These are phyloP conservation scores for Ceratina japonica DNA, from an alignment of 1,140 invertebrate genomes.

Conservation along the genomic window DNA sequence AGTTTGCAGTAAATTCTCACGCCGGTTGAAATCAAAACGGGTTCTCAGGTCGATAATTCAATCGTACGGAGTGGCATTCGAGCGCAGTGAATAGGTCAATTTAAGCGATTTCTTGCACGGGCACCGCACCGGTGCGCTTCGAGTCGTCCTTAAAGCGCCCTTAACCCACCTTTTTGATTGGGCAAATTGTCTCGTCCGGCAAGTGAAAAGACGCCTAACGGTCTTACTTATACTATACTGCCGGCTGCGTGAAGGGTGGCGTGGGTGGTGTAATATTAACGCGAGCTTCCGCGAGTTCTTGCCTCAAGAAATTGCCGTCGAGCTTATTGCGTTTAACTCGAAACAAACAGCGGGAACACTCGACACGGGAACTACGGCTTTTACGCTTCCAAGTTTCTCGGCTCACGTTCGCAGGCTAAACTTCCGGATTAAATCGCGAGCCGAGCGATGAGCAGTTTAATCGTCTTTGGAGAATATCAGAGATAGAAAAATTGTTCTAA, in stretches of 20 bases:
- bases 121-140: constrained; percentile 42
- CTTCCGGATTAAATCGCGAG: neutral
- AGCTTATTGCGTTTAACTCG: constrained; percentile 1
- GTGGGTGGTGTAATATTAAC: constrained; percentile 59
- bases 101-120: constrained; percentile 69
- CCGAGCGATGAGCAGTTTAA: too few species aligned
- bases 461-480: too few species aligned
- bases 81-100: constrained; percentile 70
- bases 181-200: constrained; percentile 79
- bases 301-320: neutral
- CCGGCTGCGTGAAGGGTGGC: constrained; percentile 46
- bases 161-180: constrained; percentile 79
- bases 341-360: neutral
- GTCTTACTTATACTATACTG: too few species aligned
- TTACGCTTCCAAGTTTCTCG: neutral
- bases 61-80: constrained; percentile 48
- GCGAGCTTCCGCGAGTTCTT: constrained; percentile 36
- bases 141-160: constrained; percentile 59
- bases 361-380: neutral
- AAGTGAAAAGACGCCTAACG: constrained; percentile 67
- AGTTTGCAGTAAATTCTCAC: neutral
- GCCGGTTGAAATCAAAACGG: constrained; percentile 15
- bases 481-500: too few species aligned
- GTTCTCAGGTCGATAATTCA: constrained; percentile 32
- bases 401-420: neutral